Evolutionary conservation across 2,797 vertebrate species (phyloP).

Genomic region (Paratrypauchen microcephalus): DNA sequence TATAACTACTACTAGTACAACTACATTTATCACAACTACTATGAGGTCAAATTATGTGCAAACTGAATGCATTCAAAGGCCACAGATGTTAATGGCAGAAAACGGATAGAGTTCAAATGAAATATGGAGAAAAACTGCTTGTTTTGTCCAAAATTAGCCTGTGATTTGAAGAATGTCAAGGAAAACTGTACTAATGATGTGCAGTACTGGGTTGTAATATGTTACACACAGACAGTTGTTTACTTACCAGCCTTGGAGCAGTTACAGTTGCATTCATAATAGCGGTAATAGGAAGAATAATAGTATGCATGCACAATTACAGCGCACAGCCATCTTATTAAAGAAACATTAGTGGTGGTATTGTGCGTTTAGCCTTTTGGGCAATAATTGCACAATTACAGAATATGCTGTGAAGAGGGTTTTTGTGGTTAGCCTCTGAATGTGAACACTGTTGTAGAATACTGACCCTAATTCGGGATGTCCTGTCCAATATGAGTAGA

Average conservation of each 20-base stretch:
- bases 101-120: neutral
- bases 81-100: neutral
- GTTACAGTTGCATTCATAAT: slow-evolving; percentile 33
- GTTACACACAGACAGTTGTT: slow-evolving; percentile 31
- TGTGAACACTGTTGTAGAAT: slow-evolving; percentile 22
- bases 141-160: neutral
- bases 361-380: slow-evolving; percentile 53
- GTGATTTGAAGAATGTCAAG: slow-evolving; percentile 14
- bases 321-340: slow-evolving; percentile 36
- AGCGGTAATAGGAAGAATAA: slow-evolving; percentile 22
- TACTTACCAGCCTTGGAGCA: slow-evolving; percentile 22
- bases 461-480: slow-evolving; percentile 45
- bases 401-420: slow-evolving; percentile 40
- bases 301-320: slow-evolving; percentile 40
- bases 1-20: neutral
- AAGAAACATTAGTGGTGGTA: slow-evolving; percentile 27
- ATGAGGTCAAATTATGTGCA: neutral
- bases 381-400: slow-evolving; percentile 59
- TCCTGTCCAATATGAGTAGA: slow-evolving; percentile 43
- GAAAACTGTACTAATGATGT: slow-evolving; percentile 21
- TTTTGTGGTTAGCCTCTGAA: slow-evolving; percentile 24
- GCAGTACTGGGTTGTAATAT: slow-evolving; percentile 19
- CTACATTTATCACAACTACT: neutral
- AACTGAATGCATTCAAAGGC: neutral
- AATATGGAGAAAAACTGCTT: neutral